These are phyloP conservation scores for Nothocercus nigrocapillus DNA, from an alignment of 2,113 vertebrate species.

Conservation along the genomic window DNA sequence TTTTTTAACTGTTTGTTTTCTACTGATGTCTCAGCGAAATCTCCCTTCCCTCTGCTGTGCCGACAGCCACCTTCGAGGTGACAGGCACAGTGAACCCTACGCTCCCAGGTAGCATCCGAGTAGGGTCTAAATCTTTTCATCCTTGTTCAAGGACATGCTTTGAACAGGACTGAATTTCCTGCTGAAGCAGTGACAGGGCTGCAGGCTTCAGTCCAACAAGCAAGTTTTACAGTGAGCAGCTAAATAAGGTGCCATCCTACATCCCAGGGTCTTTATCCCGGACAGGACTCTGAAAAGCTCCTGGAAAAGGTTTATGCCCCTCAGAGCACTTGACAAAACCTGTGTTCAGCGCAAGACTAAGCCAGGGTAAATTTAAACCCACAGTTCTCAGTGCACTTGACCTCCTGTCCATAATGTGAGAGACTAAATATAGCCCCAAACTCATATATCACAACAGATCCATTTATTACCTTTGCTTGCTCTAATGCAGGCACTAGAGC, in stretches of 20 bases:
- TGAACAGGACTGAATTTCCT: slow-evolving; percentile 13
- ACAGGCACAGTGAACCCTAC: background rate
- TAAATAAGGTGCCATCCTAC: slow-evolving; percentile 36
- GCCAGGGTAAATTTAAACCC: slow-evolving; percentile 1
- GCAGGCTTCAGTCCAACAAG: slow-evolving; percentile 28
- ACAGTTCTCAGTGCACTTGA: background rate
- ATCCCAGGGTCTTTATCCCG: background rate
- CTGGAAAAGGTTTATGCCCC: background rate
- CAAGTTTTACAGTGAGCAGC: background rate
- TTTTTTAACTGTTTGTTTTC: background rate
- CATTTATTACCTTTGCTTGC: background rate
- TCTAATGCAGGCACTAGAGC: background rate
- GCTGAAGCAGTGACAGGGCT: slow-evolving; percentile 4
- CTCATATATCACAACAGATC: background rate
- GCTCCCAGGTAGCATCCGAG: background rate
- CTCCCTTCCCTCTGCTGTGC: background rate
- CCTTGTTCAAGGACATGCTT: slow-evolving; percentile 5
- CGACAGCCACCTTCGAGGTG: background rate
- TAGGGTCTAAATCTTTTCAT: background rate
- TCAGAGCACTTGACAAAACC: background rate
- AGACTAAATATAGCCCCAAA: background rate
- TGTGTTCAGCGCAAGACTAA: background rate
- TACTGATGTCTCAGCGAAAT: background rate
- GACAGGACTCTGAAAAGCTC: background rate
- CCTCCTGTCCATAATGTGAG: background rate